These are phyloP conservation scores for Mylabris phalerata DNA, from an alignment of 1,140 invertebrate genomes.

Conservation along the genomic window DNA sequence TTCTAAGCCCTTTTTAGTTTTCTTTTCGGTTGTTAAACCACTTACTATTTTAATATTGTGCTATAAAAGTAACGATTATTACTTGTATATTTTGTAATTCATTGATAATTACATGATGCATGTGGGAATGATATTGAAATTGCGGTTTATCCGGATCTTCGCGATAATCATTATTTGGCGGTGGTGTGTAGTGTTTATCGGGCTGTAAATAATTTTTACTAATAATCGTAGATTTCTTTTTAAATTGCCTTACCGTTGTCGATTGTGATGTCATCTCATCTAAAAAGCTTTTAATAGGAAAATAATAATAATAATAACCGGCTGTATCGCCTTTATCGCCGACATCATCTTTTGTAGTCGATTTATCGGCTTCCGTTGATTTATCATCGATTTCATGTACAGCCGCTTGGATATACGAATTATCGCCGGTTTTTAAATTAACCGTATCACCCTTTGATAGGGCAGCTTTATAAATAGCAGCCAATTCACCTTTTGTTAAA, in stretches of 20 bases:
- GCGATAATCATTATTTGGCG: slow-evolving; percentile 12
- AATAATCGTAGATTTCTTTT: background rate
- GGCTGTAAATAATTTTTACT: slow-evolving; percentile 1
- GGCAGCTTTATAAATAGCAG: slow-evolving; percentile 34
- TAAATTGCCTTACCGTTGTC: slow-evolving; percentile 6
- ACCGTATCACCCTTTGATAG: slow-evolving; percentile 35
- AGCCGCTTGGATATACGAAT: slow-evolving; percentile 28
- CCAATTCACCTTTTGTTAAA: slow-evolving; percentile 35
- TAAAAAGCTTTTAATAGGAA: slow-evolving; percentile 39
- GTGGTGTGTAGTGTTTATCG: slow-evolving; percentile 7
- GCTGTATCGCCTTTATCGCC: slow-evolving; percentile 14
- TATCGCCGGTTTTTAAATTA: slow-evolving; percentile 30
- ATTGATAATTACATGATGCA: slow-evolving; percentile 32
- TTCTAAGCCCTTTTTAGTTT: slow-evolving; percentile 36
- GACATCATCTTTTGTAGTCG: background rate
- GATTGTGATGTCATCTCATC: slow-evolving; percentile 31
- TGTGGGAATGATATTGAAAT: slow-evolving; percentile 38
- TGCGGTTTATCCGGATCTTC: slow-evolving; percentile 26
- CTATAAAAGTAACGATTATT: slow-evolving; percentile 25
- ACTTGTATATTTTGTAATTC: background rate
- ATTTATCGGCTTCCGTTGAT: background rate
- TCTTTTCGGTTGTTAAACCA: slow-evolving; percentile 12
- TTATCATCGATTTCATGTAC: slow-evolving; percentile 33
- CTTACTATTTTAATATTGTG: slow-evolving; percentile 37
- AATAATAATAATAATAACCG: slow-evolving; percentile 41